phyloP scores from a whole-genome alignment of 2,113 vertebrate genomes.

The Microcebus murinus region DNA sequence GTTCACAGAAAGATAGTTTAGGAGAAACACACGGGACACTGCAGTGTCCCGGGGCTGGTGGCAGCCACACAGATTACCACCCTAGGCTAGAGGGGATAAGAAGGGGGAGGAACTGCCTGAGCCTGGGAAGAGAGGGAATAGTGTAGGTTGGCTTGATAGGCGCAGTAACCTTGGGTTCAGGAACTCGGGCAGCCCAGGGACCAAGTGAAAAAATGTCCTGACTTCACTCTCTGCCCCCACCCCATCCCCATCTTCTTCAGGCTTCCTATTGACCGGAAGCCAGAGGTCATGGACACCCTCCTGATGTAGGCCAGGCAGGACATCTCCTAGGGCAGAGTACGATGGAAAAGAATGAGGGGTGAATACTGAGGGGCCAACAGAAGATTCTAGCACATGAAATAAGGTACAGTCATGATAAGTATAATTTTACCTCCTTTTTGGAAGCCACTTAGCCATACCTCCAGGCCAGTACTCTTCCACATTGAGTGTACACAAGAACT shows the following conservation, averaged over 20 bases:
- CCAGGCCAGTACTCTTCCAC: neutral
- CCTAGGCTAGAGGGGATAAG: neutral
- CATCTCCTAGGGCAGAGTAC: neutral
- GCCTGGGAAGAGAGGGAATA: neutral
- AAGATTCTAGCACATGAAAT: neutral
- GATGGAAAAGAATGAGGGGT: neutral
- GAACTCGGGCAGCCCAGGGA: neutral
- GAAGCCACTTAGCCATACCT: neutral
- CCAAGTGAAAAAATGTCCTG: neutral
- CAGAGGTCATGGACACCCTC: neutral
- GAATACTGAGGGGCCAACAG: neutral
- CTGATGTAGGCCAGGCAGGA: neutral
- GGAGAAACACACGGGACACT: neutral
- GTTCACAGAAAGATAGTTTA: neutral
- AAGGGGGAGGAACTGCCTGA: no score
- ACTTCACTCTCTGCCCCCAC: neutral
- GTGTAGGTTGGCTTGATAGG: neutral
- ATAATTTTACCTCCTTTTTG: neutral
- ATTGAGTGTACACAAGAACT: neutral
- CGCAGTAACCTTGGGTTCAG: neutral
- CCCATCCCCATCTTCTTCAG: neutral
- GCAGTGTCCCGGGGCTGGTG: neutral
- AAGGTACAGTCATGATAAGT: neutral
- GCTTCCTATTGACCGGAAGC: neutral
- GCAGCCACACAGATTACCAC: neutral